Conservation (phyloP, 2,888 invertebrate genomes). For the Achlya flavicornis region DNA sequence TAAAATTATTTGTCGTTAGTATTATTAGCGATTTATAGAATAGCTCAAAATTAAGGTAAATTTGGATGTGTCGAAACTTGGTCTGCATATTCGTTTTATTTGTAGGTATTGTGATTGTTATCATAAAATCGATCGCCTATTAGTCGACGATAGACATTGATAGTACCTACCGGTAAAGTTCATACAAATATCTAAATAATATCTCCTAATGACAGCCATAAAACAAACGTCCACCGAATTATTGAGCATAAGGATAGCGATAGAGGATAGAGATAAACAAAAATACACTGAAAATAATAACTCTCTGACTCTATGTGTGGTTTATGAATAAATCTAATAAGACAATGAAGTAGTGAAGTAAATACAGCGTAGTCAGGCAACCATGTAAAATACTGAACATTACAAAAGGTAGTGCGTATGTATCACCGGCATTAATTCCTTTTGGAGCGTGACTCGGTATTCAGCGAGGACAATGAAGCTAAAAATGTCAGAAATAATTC, state of each 20-base stretch:
- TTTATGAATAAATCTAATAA: conserved; percentile 6
- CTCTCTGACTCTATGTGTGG: conserved; percentile 11
- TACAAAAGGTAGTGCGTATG: conserved; percentile 34
- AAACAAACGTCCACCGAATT: conserved; percentile 47
- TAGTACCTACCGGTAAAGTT: conserved; percentile 27
- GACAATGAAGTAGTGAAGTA: conserved; percentile 16
- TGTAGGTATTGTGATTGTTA: conserved; percentile 45
- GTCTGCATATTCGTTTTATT: conserved; percentile 19
- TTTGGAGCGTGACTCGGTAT: conserved; percentile 80
- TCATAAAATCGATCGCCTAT: conserved; percentile 58
- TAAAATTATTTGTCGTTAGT: neutral
- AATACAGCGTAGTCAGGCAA: conserved; percentile 19
- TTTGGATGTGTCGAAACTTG: neutral
- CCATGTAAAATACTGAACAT: conserved; percentile 15
- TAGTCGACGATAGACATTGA: conserved; percentile 37
- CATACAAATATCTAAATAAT: conserved; percentile 37
- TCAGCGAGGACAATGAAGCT: conserved; percentile 77
- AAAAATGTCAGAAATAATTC: conserved; percentile 82
- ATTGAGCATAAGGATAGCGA: conserved; percentile 44
- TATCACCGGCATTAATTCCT: conserved; percentile 76
- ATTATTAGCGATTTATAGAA: conserved; percentile 7
- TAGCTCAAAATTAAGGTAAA: neutral
- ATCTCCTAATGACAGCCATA: conserved; percentile 50
- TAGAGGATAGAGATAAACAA: conserved; percentile 39
- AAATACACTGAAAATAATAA: conserved; percentile 19